Conservation (phyloP, 2,113 vertebrate genomes). For the Turdus rufiventris region DNA sequence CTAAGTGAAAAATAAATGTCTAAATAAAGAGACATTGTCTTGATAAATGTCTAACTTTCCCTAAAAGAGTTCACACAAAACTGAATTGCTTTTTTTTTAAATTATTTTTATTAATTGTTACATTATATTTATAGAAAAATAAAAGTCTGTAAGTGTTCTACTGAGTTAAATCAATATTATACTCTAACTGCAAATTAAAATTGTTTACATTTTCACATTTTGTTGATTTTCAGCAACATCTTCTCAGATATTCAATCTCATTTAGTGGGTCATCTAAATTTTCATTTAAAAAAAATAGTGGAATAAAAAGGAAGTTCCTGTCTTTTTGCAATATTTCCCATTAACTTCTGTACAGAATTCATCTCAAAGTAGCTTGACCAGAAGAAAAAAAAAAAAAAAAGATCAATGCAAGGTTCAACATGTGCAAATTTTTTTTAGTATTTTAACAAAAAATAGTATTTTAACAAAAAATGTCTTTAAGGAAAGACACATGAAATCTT, state of each 20-base stretch:
- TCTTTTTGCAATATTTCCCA: neutral
- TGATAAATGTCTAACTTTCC: neutral
- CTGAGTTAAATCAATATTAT: neutral
- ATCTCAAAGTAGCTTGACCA: neutral
- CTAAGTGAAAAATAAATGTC: neutral
- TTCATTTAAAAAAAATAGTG: no score
- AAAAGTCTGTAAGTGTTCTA: neutral
- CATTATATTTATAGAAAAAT: neutral
- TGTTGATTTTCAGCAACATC: neutral
- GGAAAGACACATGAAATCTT: neutral
- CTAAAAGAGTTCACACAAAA: neutral
- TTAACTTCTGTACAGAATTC: neutral
- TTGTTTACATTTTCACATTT: neutral
- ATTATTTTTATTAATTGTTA: neutral
- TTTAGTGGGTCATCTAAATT: neutral
- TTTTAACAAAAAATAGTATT: neutral
- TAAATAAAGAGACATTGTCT: no score
- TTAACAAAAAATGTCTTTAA: neutral
- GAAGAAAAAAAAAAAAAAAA: neutral
- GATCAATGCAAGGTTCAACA: neutral
- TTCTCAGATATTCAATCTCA: neutral
- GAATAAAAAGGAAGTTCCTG: fast-evolving
- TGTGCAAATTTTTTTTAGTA: neutral
- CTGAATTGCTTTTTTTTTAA: fast-evolving
- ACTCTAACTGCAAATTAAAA: neutral